Evolutionary conservation across 2,797 vertebrate genomes (phyloP), one percentile per base, ranked within the genome.

Genomic region (Danio choprae): DNA sequence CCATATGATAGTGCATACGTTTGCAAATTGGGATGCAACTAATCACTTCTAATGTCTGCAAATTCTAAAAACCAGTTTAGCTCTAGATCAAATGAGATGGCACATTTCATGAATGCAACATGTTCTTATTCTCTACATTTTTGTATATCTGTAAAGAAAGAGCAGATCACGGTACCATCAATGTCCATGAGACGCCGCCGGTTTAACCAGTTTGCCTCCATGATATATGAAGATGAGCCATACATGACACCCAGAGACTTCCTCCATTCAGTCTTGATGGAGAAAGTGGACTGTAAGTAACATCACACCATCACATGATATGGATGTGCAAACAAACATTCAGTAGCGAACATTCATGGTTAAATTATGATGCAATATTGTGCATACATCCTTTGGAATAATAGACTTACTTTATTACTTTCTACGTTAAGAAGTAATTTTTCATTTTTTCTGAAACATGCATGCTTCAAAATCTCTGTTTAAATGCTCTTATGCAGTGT

Each of bases 181-280:
- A 15, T 81, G 60, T 96, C 93, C 5, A 92, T 95, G 84, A 94
- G 97, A 48, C 96, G 94, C 85, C 80, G 91, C 20, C 95, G 97
- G 29, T 99, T 98, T 88, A 92, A 86, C 93, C 94, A 96, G 89
- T 98, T 98, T 82, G 96, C 97, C 15, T 97, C 98, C 0, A 43
- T 97, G 86, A 87, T 93, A 22, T 95, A 96, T 56, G 94, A 96
- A 6, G 87, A 94, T 51, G 97, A 98, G 82, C 88, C 92, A 82
- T 99, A 97, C 87, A 99, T 99, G 98, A 98, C 97, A 53, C 97
- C 98, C 0, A 94, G 97, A 84, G 98, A 99, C 91, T 99, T 99
- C 90, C 93, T 99, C 60, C 97, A 93, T 87, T 98, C 98, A 5
- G 93, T 98, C 12, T 94, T 98, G 93, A 94, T 98, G 87, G 97